Evolutionary conservation across 1,140 invertebrate species (phyloP), one percentile per base, ranked within the genome.

Genomic region (Pseudomyrmex sp.): DNA sequence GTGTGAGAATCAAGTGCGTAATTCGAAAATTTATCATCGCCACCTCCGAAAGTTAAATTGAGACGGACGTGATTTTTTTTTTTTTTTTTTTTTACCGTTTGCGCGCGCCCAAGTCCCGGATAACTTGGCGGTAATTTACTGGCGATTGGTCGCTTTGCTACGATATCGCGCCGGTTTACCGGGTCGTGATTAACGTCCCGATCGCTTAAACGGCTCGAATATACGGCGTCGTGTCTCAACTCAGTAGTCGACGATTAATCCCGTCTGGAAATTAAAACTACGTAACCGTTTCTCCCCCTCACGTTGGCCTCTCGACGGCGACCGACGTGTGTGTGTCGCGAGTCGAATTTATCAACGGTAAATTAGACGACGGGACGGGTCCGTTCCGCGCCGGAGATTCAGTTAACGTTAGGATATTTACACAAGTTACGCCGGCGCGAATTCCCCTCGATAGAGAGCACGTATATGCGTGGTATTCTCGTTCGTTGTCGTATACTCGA

Each of bases 181-280:
- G 46, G 50, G 35, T 35, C 75, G 84, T 82, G 85, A 86, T 86
- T 86, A 85, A 86, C 85, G 79, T 82, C 68, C 66, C 35, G 56
- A 84, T 50, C 82, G 84, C 15, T 77, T 72, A 50, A 72, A 48
- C 84, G 50, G 23, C 20, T 52, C 44, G 68, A 66, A 63, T 46
- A 72, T 56, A 72, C 83, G 59, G 7, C 20, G 74, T 50, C 9
- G 10, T 48, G 18, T 52, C 69, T 50, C 56, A 23, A 50, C 46
- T 62, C 76, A 48, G 83, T 86, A 85, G 76, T 82, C 70, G 75
- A 18, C 76, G 69, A 86, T 86, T 82, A 85, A 85, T 86, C 48
- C 61, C 48, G 23, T 13, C 5, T 35, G 68, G 26, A 68, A 80
- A 86, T 86, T 74, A 70, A 82, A 82, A 85, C 10, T 68, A 73